These are phyloP conservation scores for Calypte anna DNA, from an alignment of 2,113 vertebrate genomes.

Conservation along the genomic window DNA sequence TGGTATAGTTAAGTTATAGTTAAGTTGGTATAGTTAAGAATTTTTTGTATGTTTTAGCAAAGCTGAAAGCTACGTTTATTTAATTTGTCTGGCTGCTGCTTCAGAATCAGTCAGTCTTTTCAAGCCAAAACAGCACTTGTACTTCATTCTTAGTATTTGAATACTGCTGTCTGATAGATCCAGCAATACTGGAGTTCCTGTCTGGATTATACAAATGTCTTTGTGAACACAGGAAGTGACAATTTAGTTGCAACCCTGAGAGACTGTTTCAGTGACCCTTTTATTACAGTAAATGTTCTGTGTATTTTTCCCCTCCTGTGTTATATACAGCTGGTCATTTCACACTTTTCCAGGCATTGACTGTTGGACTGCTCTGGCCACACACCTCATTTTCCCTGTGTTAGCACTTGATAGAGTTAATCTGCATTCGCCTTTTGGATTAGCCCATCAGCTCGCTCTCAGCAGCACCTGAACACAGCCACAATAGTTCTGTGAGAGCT, in stretches of 20 bases:
- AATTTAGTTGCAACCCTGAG: not conserved
- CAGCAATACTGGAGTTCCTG: not conserved
- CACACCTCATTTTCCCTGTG: fast-evolving
- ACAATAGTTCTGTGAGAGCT: not conserved
- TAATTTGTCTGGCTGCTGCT: not conserved
- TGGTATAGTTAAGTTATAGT: not conserved
- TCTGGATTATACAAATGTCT: not conserved
- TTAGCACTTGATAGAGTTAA: not conserved
- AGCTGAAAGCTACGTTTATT: not conserved
- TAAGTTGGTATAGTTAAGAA: not conserved
- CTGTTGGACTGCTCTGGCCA: not conserved
- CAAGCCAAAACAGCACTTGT: not conserved
- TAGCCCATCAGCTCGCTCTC: not conserved
- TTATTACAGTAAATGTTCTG: not conserved
- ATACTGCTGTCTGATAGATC: not conserved
- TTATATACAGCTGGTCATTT: not conserved
- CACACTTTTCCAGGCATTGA: not conserved
- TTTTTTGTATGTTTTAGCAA: not conserved
- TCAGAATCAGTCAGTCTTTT: not conserved
- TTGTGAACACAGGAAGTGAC: not conserved
- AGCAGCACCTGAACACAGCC: not conserved
- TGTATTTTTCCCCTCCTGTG: not conserved
- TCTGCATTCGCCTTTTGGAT: not conserved
- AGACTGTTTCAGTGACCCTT: not conserved
- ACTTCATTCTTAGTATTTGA: not conserved